Percentiles rank a stretch among this genome's conserved stretches.
Evolutionary conservation across 2,113 vertebrate species (phyloP).

Genomic region (Bos indicus): DNA sequence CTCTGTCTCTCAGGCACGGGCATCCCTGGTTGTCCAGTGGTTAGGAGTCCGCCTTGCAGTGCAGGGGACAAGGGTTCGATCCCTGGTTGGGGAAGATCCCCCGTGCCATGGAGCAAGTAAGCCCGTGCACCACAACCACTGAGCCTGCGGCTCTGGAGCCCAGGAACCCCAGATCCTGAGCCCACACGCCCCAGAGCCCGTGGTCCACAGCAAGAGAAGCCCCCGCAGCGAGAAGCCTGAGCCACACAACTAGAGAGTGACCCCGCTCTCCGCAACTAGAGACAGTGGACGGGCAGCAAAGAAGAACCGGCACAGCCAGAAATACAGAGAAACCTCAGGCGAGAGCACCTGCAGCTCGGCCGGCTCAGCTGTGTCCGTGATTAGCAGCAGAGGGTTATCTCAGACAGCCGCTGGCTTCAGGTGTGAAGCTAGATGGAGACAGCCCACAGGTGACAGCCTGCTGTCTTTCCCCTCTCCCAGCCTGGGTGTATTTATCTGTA

Average conservation of each 20-base stretch:
- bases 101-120: rapidly evolving
- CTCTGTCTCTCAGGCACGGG: not conserved
- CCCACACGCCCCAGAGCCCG: not conserved
- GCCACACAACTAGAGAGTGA: rapidly evolving
- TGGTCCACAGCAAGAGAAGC: not conserved
- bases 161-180: not conserved
- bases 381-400: not conserved
- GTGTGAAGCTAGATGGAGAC: not conserved
- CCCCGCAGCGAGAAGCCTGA: not conserved
- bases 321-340: not conserved
- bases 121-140: not conserved
- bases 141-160: not conserved
- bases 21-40: not conserved
- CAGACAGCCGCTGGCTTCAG: not conserved
- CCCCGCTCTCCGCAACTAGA: not conserved
- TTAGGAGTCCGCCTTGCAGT: too few species aligned
- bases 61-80: not conserved
- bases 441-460: not conserved
- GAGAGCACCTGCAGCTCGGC: not conserved
- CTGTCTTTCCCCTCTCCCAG: not conserved
- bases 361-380: not conserved
- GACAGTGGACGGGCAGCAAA: rapidly evolving
- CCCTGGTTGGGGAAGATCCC: not conserved
- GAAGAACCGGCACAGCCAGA: not conserved
- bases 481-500: not conserved